These are phyloP conservation scores for Taurulus bubalis DNA, from an alignment of 2,113 vertebrate species.

Conservation along the genomic window DNA sequence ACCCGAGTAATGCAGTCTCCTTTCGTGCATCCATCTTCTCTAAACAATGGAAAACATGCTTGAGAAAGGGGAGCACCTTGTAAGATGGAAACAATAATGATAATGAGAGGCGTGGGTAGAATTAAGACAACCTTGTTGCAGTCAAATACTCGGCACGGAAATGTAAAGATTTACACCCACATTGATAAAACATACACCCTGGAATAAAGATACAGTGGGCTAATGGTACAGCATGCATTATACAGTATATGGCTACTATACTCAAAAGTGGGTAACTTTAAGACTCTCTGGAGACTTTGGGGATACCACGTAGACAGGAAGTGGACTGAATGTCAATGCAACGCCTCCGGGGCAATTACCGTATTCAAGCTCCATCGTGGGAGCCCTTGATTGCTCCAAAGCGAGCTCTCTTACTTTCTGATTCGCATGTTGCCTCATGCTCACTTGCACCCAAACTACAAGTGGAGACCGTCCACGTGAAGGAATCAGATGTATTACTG, in stretches of 20 bases:
- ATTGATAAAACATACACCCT: not conserved
- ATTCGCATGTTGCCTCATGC: slow-evolving; percentile 32
- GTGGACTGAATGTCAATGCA: slow-evolving; percentile 41
- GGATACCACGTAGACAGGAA: slow-evolving; percentile 16
- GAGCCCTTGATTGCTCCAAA: slow-evolving; percentile 42
- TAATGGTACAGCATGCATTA: not conserved
- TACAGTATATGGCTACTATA: not conserved
- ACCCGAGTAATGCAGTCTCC: not conserved
- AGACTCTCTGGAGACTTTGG: slow-evolving; percentile 11
- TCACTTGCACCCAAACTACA: slow-evolving; percentile 32
- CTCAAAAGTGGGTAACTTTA: slow-evolving; percentile 8
- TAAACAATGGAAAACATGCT: not conserved
- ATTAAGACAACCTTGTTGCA: not conserved
- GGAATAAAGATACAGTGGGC: not conserved
- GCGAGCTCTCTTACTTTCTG: slow-evolving; percentile 33
- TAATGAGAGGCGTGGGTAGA: slow-evolving; percentile 4
- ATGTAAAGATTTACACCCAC: not conserved
- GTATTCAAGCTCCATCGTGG: slow-evolving; percentile 26
- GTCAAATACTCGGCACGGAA: not conserved
- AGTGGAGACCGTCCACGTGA: slow-evolving; percentile 24
- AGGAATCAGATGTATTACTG: slow-evolving; percentile 61
- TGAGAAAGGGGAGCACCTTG: not conserved
- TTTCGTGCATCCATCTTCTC: not conserved
- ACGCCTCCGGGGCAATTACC: slow-evolving; percentile 43
- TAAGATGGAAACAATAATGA: not conserved